These are phyloP conservation scores for Epinephelus malabaricus DNA, from an alignment of 2,797 vertebrate species.

Conservation along the genomic window DNA sequence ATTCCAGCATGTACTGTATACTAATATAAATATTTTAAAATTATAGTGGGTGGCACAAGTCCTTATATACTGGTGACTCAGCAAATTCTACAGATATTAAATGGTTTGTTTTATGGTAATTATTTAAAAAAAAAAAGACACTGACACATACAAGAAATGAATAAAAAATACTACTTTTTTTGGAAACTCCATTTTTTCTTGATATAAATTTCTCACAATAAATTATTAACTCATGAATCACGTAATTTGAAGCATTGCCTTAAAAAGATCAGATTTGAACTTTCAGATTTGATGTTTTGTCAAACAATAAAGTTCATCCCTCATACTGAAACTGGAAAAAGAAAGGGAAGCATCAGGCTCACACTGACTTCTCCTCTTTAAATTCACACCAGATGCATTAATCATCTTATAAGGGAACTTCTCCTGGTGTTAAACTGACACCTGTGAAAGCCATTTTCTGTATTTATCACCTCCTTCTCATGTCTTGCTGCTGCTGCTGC, in stretches of 20 bases:
- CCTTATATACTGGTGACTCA: no score
- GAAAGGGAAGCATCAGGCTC: neutral
- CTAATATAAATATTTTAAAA: no score
- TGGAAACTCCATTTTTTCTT: no score
- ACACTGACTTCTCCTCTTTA: no score
- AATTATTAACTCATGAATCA: neutral
- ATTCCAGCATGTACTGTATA: no score
- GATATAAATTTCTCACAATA: neutral
- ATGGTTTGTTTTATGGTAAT: neutral
- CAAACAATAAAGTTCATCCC: neutral
- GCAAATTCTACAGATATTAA: neutral
- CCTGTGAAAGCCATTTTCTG: conserved; percentile 52
- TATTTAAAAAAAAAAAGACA: neutral
- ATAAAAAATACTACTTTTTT: no score
- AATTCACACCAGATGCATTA: neutral
- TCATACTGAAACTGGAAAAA: neutral
- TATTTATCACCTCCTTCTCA: conserved; percentile 34
- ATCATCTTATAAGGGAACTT: neutral
- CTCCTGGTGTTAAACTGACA: neutral
- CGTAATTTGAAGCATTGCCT: no score
- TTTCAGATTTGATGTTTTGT: neutral
- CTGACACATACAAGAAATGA: no score
- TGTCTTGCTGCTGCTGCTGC: conserved; percentile 1
- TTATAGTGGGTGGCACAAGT: no score
- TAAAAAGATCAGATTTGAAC: neutral